Base-by-base conservation (phyloP, 2,888 invertebrate species). In the Andrena chrysosceles region DNA sequence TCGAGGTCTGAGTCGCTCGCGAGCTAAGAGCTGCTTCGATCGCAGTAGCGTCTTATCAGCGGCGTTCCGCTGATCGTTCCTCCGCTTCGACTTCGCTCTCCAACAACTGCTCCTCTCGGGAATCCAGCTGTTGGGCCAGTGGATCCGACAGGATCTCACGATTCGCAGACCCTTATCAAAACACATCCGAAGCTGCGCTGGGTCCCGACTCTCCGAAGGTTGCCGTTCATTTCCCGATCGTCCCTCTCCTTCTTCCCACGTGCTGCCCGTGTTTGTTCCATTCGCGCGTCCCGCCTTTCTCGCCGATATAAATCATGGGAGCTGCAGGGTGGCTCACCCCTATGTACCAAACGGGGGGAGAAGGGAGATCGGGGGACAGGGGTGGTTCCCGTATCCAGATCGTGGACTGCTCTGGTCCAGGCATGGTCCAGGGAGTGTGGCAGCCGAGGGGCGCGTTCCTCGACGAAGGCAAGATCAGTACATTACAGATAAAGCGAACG, bases 401-500 rank as follows among this genome's bases (percentile, higher is more conserved):
- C 85, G 84, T 83, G 77, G 87, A 81, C 73, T 75, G 49, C 81
- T 78, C 16, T 85, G 86, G 89, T 88, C 89, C 88, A 84, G 75
- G 84, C 83, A 81, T 78, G 75, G 84, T 85, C 84, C 85, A 85
- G 80, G 83, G 73, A 73, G 62, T 77, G 42, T 64, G 73, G 59
- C 79, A 81, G 64, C 70, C 70, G 69, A 79, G 83, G 85, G 89
- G 81, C 83, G 86, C 77, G 77, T 63, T 81, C 86, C 77, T 88
- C 92, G 91, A 91, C 91, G 90, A 91, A 91, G 91, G 92, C 91
- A 91, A 93, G 93, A 94, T 94, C 94, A 93, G 93, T 93, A 93
- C 94, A 93, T 93, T 93, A 93, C 93, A 93, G 94, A 93, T 93
- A 94, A 93, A 93, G 92, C 91, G 91, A 90, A 89, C 89, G 90